Evolutionary conservation across 2,797 vertebrate species (phyloP).

Genomic region (Acanthurus leucopareius): DNA sequence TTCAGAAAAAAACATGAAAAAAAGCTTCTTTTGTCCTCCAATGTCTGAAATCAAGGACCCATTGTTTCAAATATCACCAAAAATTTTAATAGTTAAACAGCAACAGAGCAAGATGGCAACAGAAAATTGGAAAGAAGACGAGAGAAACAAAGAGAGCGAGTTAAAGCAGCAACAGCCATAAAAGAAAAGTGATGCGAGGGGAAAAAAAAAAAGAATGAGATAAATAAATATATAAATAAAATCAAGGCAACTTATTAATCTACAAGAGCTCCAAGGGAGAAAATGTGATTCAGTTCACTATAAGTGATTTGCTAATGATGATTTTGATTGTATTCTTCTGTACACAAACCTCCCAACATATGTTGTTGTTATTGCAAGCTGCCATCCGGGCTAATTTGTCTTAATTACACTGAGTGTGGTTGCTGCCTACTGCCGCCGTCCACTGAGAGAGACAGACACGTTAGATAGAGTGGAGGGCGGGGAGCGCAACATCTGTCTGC

Average conservation of each 20-base stretch:
- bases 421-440: conserved; percentile 70
- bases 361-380: conserved; percentile 79
- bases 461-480: conserved; percentile 80
- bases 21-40: background rate
- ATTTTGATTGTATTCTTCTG: conserved; percentile 77
- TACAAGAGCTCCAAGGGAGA: conserved; percentile 48
- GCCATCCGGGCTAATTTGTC: conserved; percentile 82
- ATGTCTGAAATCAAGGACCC: background rate
- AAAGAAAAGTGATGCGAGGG: background rate
- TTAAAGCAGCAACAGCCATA: no score
- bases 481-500: conserved; percentile 82
- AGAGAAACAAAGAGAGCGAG: background rate
- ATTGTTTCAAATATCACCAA: background rate
- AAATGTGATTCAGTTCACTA: conserved; percentile 61
- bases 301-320: conserved; percentile 80
- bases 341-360: conserved; percentile 77
- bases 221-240: conserved; percentile 13
- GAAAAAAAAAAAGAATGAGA: background rate
- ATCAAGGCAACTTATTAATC: conserved; percentile 45
- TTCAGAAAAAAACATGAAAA: no score
- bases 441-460: conserved; percentile 77
- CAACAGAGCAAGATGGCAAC: background rate
- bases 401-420: conserved; percentile 82
- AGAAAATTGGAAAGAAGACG: background rate
- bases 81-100: background rate